Percentiles rank a stretch among this genome's conserved stretches.
Evolutionary conservation across 2,888 invertebrate genomes (phyloP).

Genomic region (Oasisia sp.): DNA sequence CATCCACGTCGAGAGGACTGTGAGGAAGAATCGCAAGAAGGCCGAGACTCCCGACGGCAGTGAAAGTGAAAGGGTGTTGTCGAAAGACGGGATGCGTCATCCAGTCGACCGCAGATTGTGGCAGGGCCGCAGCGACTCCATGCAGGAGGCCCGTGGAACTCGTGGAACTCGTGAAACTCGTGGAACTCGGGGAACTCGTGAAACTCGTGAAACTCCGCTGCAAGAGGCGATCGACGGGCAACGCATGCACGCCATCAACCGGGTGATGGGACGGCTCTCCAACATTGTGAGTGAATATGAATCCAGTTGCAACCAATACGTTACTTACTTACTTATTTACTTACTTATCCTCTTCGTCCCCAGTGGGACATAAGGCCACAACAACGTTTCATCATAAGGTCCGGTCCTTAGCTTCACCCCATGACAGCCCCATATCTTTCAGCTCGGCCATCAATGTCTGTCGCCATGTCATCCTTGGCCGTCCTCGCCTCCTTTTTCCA

Average conservation of each 20-base stretch:
- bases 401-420: too few relatives aligned
- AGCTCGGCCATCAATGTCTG: too few relatives aligned
- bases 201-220: neutral
- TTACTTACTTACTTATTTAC: too few relatives aligned
- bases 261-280: neutral
- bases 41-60: neutral
- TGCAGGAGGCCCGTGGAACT: neutral
- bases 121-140: neutral
- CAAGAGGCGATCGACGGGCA: neutral
- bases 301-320: too few relatives aligned
- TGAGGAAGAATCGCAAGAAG: neutral
- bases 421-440: too few relatives aligned
- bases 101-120: neutral
- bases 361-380: too few relatives aligned
- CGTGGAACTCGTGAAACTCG: too few relatives aligned
- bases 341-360: too few relatives aligned
- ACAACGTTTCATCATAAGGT: too few relatives aligned
- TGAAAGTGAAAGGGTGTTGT: neutral
- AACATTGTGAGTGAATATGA: constrained; percentile 3
- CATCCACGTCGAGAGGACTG: neutral
- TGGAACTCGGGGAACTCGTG: too few relatives aligned
- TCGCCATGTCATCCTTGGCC: too few relatives aligned
- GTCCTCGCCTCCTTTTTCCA: too few relatives aligned
- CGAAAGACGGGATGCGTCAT: neutral
- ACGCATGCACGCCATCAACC: neutral